Evolutionary conservation across 2,113 vertebrate genomes (phyloP).

Genomic region (Hydrochoerus hydrochaeris): DNA sequence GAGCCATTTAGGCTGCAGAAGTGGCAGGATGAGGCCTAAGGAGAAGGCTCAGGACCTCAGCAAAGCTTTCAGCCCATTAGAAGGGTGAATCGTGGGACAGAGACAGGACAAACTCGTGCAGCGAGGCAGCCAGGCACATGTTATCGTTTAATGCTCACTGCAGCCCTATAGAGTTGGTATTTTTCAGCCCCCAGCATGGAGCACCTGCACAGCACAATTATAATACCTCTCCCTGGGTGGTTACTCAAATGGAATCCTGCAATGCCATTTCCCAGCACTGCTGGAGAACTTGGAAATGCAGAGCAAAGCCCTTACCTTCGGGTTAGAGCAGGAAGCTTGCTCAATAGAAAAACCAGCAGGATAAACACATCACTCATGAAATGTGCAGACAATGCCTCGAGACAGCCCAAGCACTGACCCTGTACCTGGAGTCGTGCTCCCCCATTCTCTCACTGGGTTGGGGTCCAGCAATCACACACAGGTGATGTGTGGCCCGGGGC

Average conservation of each 20-base stretch:
- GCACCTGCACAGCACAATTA: not conserved
- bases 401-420: not conserved
- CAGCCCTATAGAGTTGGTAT: not conserved
- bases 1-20: not conserved
- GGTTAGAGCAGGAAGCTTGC: not conserved
- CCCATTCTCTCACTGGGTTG: not conserved
- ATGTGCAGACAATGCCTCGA: not conserved
- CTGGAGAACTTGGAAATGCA: not conserved
- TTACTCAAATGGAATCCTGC: not conserved
- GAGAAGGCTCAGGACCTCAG: not conserved
- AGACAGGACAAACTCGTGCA: not conserved
- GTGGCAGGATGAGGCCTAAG: not conserved
- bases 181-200: slow-evolving; percentile 24
- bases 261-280: slow-evolving; percentile 24
- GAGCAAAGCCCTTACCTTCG: not conserved
- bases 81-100: not conserved
- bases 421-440: not conserved
- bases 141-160: not conserved
- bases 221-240: not conserved
- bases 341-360: not conserved
- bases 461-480: rapidly evolving
- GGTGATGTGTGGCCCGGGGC: not conserved
- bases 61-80: not conserved
- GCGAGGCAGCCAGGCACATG: not conserved
- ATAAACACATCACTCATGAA: not conserved